Evolutionary conservation across 2,888 invertebrate genomes (phyloP).

Genomic region (Oscheius sp.): DNA sequence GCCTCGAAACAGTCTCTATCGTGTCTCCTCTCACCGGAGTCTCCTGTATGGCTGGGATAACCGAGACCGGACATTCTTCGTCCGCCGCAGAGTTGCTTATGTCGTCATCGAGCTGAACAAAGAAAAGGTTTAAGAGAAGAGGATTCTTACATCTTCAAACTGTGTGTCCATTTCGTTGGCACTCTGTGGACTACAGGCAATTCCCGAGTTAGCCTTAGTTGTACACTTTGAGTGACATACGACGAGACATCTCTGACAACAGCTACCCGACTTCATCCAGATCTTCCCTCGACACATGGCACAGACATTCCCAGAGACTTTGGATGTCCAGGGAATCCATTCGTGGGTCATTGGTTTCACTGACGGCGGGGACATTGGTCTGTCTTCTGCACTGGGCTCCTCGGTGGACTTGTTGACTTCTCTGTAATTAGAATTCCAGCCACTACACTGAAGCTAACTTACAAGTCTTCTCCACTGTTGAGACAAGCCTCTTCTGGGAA

Average conservation of each 20-base stretch:
- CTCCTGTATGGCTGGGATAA: slow-evolving; percentile 2
- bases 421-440: neutral
- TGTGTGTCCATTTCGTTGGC: slow-evolving; percentile 14
- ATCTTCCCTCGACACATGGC: slow-evolving; percentile 79
- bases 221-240: slow-evolving; percentile 96
- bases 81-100: neutral
- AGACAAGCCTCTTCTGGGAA: slow-evolving; percentile 51
- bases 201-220: slow-evolving; percentile 51
- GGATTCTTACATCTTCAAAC: slow-evolving; percentile 31
- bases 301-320: slow-evolving; percentile 48
- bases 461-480: slow-evolving; percentile 31
- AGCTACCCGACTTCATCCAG: slow-evolving; percentile 94
- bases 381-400: slow-evolving; percentile 37
- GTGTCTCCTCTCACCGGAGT: slow-evolving; percentile 19
- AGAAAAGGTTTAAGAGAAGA: neutral
- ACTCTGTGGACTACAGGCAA: slow-evolving; percentile 30
- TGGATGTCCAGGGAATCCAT: slow-evolving; percentile 48
- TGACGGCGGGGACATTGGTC: slow-evolving; percentile 40
- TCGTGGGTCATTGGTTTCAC: slow-evolving; percentile 43
- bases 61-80: slow-evolving; percentile 19
- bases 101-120: slow-evolving; percentile 22
- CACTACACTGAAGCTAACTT: neutral
- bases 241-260: slow-evolving; percentile 88
- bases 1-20: slow-evolving; percentile 29
- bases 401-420: slow-evolving; percentile 18